Conservation (phyloP, 2,888 invertebrate genomes). For the Tanaodytes sp. region DNA sequence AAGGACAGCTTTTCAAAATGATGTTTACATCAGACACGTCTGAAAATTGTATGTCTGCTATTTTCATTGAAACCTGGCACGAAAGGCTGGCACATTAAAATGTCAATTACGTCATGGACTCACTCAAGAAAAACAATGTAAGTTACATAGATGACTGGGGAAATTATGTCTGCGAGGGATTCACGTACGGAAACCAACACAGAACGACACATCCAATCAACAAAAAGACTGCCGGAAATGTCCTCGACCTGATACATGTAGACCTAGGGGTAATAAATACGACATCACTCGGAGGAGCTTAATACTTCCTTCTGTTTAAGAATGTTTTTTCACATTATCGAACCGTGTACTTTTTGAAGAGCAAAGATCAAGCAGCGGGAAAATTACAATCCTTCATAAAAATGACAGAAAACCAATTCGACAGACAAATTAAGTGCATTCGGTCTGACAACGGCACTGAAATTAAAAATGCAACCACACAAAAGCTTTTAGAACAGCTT, state of each 20-base stretch:
- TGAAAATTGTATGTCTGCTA: background rate
- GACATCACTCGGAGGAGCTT: conserved; percentile 1
- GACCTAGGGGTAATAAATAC: background rate
- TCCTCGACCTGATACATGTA: background rate
- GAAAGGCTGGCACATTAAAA: background rate
- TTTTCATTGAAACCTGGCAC: background rate
- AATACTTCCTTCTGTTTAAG: conserved; percentile 2
- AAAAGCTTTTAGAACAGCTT: background rate
- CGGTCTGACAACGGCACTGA: conserved; percentile 3
- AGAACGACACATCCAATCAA: background rate
- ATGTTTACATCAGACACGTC: background rate
- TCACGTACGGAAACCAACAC: conserved; percentile 5
- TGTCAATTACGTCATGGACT: background rate
- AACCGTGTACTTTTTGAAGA: conserved; percentile 7
- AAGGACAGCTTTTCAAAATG: background rate
- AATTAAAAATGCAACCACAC: background rate
- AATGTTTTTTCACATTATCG: conserved; percentile 2
- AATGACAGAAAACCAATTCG: conserved; percentile 5
- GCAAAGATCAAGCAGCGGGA: background rate
- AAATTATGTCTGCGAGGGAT: background rate
- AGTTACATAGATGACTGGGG: background rate
- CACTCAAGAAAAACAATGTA: background rate
- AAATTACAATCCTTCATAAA: conserved; percentile 4
- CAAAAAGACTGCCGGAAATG: background rate
- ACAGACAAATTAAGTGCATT: background rate